Percentiles rank a stretch among this genome's conserved stretches.
Conservation (phyloP, 2,888 invertebrate species). For the Periphyllus acericola region DNA sequence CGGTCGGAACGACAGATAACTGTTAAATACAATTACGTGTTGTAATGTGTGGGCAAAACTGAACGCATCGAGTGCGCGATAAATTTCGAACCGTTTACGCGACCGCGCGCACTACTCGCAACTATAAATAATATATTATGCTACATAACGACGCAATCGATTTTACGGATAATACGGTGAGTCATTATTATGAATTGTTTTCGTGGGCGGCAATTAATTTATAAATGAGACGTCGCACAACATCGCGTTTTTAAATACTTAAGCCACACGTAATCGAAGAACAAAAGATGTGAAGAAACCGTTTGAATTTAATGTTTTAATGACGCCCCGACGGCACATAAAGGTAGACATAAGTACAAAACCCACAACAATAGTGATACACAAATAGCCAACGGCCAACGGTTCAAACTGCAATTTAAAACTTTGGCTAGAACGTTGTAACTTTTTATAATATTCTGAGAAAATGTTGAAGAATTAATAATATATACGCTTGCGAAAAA, state of each 20-base stretch:
- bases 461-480: neutral
- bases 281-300: neutral
- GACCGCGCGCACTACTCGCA: too few species aligned
- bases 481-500: neutral
- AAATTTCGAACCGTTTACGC: too few species aligned
- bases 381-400: too few species aligned
- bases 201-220: neutral
- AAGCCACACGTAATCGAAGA: neutral
- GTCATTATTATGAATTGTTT: neutral
- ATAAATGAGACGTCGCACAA: neutral
- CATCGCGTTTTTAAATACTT: neutral
- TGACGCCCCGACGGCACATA: neutral
- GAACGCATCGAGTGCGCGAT: too few species aligned
- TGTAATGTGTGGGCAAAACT: too few species aligned
- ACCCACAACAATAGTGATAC: too few species aligned
- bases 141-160: too few species aligned
- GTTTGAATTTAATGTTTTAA: neutral
- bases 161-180: too few species aligned
- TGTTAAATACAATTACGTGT: too few species aligned
- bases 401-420: neutral
- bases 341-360: neutral
- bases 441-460: neutral
- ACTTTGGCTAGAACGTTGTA: neutral
- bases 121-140: too few species aligned
- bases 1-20: too few species aligned